Percentiles rank a stretch among this genome's conserved stretches.
These are phyloP conservation scores for Drosophila guanche DNA, from an alignment of 1,140 invertebrate genomes.

Conservation along the genomic window DNA sequence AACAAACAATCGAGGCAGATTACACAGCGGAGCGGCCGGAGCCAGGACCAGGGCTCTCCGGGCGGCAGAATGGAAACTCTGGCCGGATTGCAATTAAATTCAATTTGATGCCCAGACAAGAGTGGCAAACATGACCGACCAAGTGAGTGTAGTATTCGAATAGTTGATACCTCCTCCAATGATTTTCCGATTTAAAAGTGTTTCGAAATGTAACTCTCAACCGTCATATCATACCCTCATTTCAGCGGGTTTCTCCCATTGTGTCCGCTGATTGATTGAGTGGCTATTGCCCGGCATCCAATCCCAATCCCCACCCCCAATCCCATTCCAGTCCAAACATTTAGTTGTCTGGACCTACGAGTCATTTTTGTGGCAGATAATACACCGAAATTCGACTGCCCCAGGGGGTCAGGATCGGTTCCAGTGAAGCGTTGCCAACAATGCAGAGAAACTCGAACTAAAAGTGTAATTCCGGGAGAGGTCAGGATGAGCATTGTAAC, in stretches of 20 bases:
- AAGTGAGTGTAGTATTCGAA: background rate
- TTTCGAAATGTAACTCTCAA: background rate
- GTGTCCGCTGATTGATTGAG: constrained; percentile 64
- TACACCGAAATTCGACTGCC: constrained; percentile 48
- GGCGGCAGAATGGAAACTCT: constrained; percentile 5
- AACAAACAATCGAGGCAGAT: constrained; percentile 40
- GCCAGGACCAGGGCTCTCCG: constrained; percentile 1
- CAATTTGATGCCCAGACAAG: constrained; percentile 64
- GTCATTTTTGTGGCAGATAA: constrained; percentile 63
- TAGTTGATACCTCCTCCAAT: too few species aligned
- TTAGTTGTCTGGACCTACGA: constrained; percentile 35
- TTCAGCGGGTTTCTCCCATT: constrained; percentile 10
- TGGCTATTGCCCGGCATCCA: constrained; percentile 32
- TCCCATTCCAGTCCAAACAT: constrained; percentile 26
- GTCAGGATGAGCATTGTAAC: background rate
- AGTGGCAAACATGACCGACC: constrained; percentile 28
- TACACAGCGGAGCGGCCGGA: background rate
- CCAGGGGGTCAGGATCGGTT: too few species aligned
- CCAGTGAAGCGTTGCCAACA: constrained; percentile 16
- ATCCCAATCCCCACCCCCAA: constrained; percentile 2
- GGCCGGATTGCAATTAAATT: constrained; percentile 68
- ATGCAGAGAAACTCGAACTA: constrained; percentile 7
- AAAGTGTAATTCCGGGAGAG: constrained; percentile 17
- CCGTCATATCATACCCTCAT: background rate
- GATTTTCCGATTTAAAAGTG: too few species aligned